A percentile compares a stretch with the other conserved stretches of the same genome.
phyloP scores from a whole-genome alignment of 2,888 invertebrate species.

The Monochamus alternatus region DNA sequence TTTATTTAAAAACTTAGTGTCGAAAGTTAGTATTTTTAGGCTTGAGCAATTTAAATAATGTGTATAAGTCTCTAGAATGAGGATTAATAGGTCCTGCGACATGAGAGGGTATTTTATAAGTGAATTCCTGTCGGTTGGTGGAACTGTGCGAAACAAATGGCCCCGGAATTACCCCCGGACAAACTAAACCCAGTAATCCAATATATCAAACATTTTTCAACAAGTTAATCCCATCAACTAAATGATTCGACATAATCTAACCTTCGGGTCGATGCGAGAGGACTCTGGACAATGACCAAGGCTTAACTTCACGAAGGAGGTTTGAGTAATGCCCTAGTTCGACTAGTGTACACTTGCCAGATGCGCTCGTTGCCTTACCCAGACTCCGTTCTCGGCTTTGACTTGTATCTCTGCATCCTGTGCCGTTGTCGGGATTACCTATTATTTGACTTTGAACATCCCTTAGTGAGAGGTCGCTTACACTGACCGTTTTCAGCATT shows the following conservation, averaged over 20 bases:
- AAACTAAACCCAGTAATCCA: conserved; percentile 35
- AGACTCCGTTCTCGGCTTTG: conserved; percentile 11
- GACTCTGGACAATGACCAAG: conserved; percentile 38
- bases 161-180: conserved; percentile 26
- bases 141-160: conserved; percentile 33
- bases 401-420: conserved; percentile 26
- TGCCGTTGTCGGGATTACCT: conserved; percentile 26
- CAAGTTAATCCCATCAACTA: conserved; percentile 69
- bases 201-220: conserved; percentile 69
- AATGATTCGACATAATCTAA: conserved; percentile 70
- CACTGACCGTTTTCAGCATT: conserved; percentile 20
- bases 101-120: neutral
- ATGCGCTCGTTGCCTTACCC: conserved; percentile 35
- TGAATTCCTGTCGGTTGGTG: conserved; percentile 7
- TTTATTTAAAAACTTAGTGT: too few relatives aligned
- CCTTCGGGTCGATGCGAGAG: conserved; percentile 35
- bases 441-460: conserved; percentile 26
- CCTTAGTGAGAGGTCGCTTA: conserved; percentile 25
- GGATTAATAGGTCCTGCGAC: neutral
- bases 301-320: conserved; percentile 34
- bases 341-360: conserved; percentile 35
- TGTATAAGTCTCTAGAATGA: too few relatives aligned
- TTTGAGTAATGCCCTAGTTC: conserved; percentile 28
- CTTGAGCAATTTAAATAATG: too few relatives aligned
- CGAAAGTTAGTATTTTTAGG: too few relatives aligned